A percentile compares a stretch with the other conserved stretches of the same genome.
These are phyloP conservation scores for Caloenas nicobarica DNA, from an alignment of 2,113 vertebrate species.

Conservation along the genomic window DNA sequence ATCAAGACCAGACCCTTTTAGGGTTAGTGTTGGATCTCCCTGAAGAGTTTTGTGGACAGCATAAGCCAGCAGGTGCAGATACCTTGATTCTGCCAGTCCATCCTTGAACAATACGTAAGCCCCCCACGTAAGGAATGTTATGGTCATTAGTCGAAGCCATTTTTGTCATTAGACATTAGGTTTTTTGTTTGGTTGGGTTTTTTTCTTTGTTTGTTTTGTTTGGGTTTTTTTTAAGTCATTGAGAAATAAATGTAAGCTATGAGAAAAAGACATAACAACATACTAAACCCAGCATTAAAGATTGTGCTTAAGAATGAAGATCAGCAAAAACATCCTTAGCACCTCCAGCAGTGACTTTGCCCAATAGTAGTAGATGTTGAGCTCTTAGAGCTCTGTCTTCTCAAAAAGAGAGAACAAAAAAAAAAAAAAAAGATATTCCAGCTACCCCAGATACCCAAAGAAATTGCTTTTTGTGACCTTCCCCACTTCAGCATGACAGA, in stretches of 20 bases:
- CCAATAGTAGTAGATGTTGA: not conserved
- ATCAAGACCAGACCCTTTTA: not conserved
- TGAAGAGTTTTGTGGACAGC: not conserved
- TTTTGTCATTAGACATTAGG: not conserved
- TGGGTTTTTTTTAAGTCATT: accelerated
- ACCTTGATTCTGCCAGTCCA: not conserved
- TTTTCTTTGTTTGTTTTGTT: too few relatives aligned
- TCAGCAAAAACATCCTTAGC: not conserved
- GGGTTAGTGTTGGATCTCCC: not conserved
- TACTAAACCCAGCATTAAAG: not conserved
- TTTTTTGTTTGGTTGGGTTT: too few relatives aligned
- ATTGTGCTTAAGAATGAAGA: not conserved
- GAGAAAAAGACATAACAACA: not conserved
- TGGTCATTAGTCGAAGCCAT: not conserved
- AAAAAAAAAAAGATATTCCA: not conserved
- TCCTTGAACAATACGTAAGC: accelerated
- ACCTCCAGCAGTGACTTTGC: not conserved
- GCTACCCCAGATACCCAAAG: not conserved
- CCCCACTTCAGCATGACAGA: not conserved
- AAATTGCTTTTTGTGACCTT: not conserved
- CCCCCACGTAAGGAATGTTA: not conserved
- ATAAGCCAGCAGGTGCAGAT: not conserved
- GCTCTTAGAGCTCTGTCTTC: not conserved
- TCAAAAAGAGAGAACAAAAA: not conserved
- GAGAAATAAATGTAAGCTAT: not conserved